Percentiles rank a stretch among this genome's conserved stretches.
phyloP scores from a whole-genome alignment of 1,140 invertebrate species.

The Drosophila setifemur region DNA sequence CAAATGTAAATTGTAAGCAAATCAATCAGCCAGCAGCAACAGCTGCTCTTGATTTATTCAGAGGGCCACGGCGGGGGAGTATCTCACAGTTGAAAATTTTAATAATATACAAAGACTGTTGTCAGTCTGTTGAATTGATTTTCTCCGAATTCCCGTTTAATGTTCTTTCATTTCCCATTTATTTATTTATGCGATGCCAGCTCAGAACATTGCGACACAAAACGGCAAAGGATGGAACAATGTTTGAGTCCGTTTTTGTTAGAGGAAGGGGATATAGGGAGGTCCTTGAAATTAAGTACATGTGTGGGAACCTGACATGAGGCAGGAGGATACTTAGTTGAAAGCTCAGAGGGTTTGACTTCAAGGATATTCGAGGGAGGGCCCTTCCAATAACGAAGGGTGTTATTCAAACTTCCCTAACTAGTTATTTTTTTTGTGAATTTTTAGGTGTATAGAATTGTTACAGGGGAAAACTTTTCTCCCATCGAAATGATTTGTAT shows the following conservation, averaged over 20 bases:
- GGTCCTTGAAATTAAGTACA: background rate
- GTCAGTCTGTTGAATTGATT: constrained; percentile 59
- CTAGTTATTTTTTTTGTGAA: no score
- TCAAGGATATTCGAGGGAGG: no score
- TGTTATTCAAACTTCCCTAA: no score
- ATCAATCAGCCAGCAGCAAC: constrained; percentile 51
- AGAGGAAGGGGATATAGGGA: background rate
- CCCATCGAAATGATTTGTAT: background rate
- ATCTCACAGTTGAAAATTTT: constrained; percentile 34
- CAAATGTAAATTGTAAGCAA: constrained; percentile 53
- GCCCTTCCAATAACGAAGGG: no score
- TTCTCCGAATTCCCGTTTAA: constrained; percentile 48
- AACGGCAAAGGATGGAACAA: constrained; percentile 4
- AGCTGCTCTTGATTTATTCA: constrained; percentile 52
- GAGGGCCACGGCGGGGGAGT: background rate
- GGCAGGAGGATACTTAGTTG: background rate
- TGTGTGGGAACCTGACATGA: background rate
- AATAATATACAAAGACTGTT: constrained; percentile 44
- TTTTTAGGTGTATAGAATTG: no score
- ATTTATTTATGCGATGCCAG: constrained; percentile 41
- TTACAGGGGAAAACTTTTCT: background rate
- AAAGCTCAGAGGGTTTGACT: background rate
- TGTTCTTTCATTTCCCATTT: constrained; percentile 18
- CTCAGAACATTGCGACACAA: background rate
- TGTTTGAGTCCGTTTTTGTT: background rate